Conservation (phyloP, 1,140 invertebrate genomes). For the Temnothorax nylanderi region DNA sequence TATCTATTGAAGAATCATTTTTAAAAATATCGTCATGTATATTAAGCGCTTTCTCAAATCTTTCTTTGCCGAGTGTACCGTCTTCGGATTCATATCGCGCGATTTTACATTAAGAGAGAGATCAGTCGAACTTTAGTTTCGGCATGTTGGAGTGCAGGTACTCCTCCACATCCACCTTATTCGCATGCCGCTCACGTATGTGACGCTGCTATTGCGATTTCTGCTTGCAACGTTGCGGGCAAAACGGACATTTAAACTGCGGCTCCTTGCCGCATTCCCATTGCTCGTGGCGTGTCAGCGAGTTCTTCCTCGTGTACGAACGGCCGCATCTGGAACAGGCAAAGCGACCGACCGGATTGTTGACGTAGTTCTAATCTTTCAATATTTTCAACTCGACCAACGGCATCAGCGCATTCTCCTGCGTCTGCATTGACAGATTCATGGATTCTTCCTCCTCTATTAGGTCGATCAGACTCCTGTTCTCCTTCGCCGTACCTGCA, state of each 20-base stretch:
- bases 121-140: slow-evolving; percentile 65
- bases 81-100: background rate
- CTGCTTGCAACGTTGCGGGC: slow-evolving; percentile 87
- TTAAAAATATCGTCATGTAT: background rate
- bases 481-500: slow-evolving; percentile 72
- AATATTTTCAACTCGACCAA: slow-evolving; percentile 81
- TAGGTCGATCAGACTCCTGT: background rate
- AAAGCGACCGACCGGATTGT: slow-evolving; percentile 82
- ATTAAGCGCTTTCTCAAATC: background rate
- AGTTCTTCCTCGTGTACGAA: slow-evolving; percentile 89
- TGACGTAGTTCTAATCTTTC: slow-evolving; percentile 70
- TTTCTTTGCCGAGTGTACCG: background rate
- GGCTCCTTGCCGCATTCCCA: slow-evolving; percentile 90
- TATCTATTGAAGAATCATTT: background rate
- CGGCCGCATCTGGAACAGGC: slow-evolving; percentile 88
- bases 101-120: background rate
- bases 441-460: slow-evolving; percentile 65
- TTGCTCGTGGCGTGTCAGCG: slow-evolving; percentile 88
- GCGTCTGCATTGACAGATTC: slow-evolving; percentile 76
- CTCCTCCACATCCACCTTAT: slow-evolving; percentile 84
- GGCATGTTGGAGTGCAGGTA: slow-evolving; percentile 67
- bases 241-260: slow-evolving; percentile 89
- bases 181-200: slow-evolving; percentile 86
- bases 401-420: slow-evolving; percentile 60
- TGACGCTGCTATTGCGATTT: slow-evolving; percentile 88